phyloP scores from a whole-genome alignment of 2,888 invertebrate genomes.

The Leptinotarsa rubiginosa region DNA sequence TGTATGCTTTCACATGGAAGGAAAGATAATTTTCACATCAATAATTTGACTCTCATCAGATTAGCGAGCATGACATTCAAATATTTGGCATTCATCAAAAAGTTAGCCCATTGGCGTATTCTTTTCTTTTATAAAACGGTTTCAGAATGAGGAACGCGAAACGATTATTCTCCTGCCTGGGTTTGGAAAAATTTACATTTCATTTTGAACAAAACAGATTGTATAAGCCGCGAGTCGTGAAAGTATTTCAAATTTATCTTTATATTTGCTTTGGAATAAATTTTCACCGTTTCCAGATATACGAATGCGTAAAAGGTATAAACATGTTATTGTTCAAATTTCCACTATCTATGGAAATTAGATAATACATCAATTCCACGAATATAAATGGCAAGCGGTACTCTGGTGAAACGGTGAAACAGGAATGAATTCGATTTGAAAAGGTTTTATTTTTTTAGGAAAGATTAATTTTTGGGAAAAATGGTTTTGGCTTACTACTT shows the following conservation, averaged over 20 bases:
- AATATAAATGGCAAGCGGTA: background rate
- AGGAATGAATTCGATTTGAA: background rate
- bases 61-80: background rate
- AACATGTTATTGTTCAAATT: constrained; percentile 3
- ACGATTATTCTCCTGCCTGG: background rate
- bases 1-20: too few species aligned
- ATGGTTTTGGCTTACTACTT: too few species aligned
- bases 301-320: background rate
- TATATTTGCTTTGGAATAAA: background rate
- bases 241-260: background rate
- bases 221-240: background rate
- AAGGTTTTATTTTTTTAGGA: too few species aligned
- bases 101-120: background rate
- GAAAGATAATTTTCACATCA: background rate
- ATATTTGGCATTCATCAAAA: background rate
- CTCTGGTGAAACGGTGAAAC: background rate
- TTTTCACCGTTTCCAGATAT: background rate
- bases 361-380: background rate
- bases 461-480: too few species aligned
- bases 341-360: constrained; percentile 10
- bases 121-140: background rate
- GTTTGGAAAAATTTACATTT: background rate
- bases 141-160: background rate
- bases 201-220: background rate
- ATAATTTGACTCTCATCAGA: background rate